Conservation (phyloP, 2,797 vertebrate genomes). For the Myoxocephalus aenaeus region DNA sequence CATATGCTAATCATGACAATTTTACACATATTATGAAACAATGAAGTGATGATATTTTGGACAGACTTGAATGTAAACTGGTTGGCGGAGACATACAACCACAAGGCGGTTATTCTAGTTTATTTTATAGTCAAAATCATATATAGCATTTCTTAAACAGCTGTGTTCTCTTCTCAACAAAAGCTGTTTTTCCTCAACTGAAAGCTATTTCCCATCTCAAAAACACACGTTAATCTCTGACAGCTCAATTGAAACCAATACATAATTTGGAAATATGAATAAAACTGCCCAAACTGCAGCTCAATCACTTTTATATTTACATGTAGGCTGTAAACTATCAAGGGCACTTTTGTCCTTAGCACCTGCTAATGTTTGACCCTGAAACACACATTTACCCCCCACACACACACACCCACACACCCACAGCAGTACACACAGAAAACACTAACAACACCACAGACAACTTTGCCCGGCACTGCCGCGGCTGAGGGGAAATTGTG, state of each 20-base stretch:
- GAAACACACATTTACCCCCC: constrained; percentile 25
- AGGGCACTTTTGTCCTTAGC: constrained; percentile 42
- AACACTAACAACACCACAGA: constrained; percentile 34
- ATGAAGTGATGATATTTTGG: neutral
- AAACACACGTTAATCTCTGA: neutral
- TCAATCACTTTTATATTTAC: constrained; percentile 11
- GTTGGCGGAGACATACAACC: neutral
- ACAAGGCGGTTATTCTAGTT: neutral
- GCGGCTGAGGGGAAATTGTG: constrained; percentile 59
- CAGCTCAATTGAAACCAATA: neutral
- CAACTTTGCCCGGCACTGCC: constrained; percentile 37
- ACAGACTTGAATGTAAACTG: neutral
- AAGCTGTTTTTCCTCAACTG: neutral
- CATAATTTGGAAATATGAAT: neutral
- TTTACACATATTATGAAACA: neutral
- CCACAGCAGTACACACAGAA: constrained; percentile 2
- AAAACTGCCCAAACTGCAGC: neutral
- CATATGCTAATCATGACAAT: too few species aligned
- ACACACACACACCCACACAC: constrained; percentile 7
- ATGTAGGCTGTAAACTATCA: constrained; percentile 38
- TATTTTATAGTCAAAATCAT: neutral
- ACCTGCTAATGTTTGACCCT: constrained; percentile 47
- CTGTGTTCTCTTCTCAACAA: neutral
- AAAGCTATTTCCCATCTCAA: neutral
- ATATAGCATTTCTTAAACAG: neutral